Evolutionary conservation across 2,888 invertebrate species (phyloP).

Genomic region (Ptychoptera albimana): DNA sequence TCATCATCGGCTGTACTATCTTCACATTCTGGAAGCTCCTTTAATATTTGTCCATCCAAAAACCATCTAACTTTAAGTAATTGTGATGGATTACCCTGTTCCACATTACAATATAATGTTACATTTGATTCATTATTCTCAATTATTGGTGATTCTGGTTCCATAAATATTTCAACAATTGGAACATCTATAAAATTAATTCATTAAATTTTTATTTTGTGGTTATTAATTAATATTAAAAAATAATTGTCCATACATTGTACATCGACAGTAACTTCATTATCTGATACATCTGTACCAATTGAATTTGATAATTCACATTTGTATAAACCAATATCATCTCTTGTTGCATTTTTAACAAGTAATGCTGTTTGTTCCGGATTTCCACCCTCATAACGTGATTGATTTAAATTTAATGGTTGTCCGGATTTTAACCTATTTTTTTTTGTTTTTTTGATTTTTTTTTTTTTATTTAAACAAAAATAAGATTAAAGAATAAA

Average conservation of each 20-base stretch:
- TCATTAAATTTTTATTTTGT: slow-evolving; percentile 1
- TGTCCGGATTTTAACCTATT: slow-evolving; percentile 49
- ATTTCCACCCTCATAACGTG: slow-evolving; percentile 61
- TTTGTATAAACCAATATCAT: slow-evolving; percentile 72
- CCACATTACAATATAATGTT: slow-evolving; percentile 63
- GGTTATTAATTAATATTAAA: background rate
- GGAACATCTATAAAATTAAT: slow-evolving; percentile 50
- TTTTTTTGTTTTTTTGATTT: slow-evolving; percentile 4
- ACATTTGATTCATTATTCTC: slow-evolving; percentile 68
- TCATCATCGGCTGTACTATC: slow-evolving; percentile 2
- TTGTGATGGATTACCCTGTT: slow-evolving; percentile 59
- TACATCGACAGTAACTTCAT: slow-evolving; percentile 59
- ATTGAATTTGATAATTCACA: slow-evolving; percentile 69
- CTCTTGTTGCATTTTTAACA: slow-evolving; percentile 56
- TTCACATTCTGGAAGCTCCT: slow-evolving; percentile 68
- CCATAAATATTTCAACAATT: slow-evolving; percentile 58
- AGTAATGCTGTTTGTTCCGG: slow-evolving; percentile 58
- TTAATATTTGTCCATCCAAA: slow-evolving; percentile 63
- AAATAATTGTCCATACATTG: slow-evolving; percentile 49
- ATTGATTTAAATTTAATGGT: slow-evolving; percentile 38
- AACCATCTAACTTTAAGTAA: slow-evolving; percentile 73
- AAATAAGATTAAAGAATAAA: background rate
- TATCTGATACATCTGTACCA: slow-evolving; percentile 58
- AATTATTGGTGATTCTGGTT: slow-evolving; percentile 57
- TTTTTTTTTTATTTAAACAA: background rate